Evolutionary conservation across 2,888 invertebrate genomes (phyloP), one percentile per base, ranked within the genome.

Genomic region (Cryptus viduatorius): DNA sequence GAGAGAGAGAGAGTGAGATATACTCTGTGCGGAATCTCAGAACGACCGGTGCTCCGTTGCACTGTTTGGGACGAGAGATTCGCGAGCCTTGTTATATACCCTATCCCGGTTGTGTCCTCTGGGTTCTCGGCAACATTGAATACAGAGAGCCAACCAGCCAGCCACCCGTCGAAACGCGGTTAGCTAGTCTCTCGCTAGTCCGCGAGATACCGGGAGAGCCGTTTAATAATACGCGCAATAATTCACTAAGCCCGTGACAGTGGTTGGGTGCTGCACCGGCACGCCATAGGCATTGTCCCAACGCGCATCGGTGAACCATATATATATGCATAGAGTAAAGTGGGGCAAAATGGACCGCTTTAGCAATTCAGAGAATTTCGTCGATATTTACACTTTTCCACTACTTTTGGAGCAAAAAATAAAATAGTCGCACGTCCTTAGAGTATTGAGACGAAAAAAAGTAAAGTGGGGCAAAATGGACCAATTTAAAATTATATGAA

Each of bases 141-240:
- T 64, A 65, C 50, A 67, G 56, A 14, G 44, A 61, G 75, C 61
- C 16, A 61, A 72, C 16, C 76, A 68, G 56, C 75, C 48, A 82
- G 14, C 46, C 65, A 71, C 19, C 69, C 71, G 76, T 85, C 80
- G 78, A 86, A 86, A 81, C 79, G 78, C 80, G 71, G 79, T 61
- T 75, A 82, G 82, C 73, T 69, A 75, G 76, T 72, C 53, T 77
- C 73, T 44, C 56, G 78, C 37, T 37, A 37, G 53, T 64, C 67
- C 61, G 69, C 78, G 77, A 81, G 73, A 67, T 79, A 80, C 78
- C 73, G 82, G 72, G 37, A 37, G 59, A 56, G 65, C 84, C 64
- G 88, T 89, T 90, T 90, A 91, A 91, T 91, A 90, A 90, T 89
- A 89, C 89, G 82, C 86, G 89, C 86, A 87, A 90, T 90, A 91